phyloP scores from a whole-genome alignment of 2,113 vertebrate genomes.

The Carollia perspicillata region DNA sequence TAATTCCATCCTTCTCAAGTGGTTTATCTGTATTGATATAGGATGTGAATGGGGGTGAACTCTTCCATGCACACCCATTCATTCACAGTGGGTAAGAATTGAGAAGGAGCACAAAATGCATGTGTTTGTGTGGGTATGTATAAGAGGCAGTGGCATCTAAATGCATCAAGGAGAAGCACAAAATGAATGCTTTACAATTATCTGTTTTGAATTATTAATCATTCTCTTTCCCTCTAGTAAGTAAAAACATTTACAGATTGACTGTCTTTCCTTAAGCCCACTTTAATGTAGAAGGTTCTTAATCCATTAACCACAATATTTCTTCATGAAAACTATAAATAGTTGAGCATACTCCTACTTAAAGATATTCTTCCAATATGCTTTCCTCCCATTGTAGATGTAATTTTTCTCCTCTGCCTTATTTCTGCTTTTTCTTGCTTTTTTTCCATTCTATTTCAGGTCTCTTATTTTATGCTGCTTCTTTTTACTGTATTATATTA shows the following conservation, averaged over 20 bases:
- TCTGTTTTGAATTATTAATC: constrained; percentile 38
- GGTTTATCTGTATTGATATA: constrained; percentile 47
- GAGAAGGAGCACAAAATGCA: not conserved
- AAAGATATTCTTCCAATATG: not conserved
- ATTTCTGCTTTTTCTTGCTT: not conserved
- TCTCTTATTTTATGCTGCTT: not conserved
- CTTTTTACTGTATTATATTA: not conserved
- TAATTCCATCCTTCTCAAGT: constrained; percentile 62
- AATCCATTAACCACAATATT: not conserved
- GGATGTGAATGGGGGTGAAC: not conserved
- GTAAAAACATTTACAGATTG: constrained; percentile 18
- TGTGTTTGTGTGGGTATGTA: not conserved
- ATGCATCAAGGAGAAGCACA: not conserved
- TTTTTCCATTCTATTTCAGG: not conserved
- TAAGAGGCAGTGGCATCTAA: not conserved
- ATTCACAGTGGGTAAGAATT: not conserved
- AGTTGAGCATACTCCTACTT: not conserved
- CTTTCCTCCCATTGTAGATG: not conserved
- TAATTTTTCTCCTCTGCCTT: not conserved
- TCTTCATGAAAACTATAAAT: not conserved
- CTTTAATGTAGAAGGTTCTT: not conserved
- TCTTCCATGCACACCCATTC: not conserved
- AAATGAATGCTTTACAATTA: not conserved
- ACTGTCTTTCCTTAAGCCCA: constrained; percentile 6
- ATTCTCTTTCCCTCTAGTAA: constrained; percentile 20